Conservation (phyloP, 2,797 vertebrate genomes). For the Fistularia tabacaria region DNA sequence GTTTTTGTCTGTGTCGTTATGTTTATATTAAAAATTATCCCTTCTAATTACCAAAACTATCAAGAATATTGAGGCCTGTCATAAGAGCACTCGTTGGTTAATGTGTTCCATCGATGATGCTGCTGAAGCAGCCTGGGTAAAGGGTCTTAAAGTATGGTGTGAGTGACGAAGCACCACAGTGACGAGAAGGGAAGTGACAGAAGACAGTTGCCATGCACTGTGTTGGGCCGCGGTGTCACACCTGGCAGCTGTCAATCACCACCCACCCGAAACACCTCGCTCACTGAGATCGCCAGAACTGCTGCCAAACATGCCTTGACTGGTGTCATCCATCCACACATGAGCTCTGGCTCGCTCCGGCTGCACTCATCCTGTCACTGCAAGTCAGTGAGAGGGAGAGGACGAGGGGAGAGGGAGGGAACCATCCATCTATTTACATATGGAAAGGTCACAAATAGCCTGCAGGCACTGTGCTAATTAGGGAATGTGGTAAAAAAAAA, state of each 20-base stretch:
- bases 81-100: slow-evolving; percentile 32
- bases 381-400: slow-evolving; percentile 47
- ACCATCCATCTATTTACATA: slow-evolving; percentile 74
- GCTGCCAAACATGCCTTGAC: slow-evolving; percentile 74
- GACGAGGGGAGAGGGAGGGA: slow-evolving; percentile 54
- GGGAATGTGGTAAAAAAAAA: slow-evolving; percentile 66
- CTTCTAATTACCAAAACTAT: no score
- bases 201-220: slow-evolving; percentile 68
- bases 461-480: slow-evolving; percentile 81
- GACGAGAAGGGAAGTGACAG: slow-evolving; percentile 68
- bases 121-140: slow-evolving; percentile 40
- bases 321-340: slow-evolving; percentile 69
- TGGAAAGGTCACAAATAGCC: slow-evolving; percentile 82
- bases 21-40: no score
- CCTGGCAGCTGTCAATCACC: slow-evolving; percentile 78
- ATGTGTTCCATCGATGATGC: slow-evolving; percentile 43
- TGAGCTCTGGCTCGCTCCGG: slow-evolving; percentile 53
- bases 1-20: no score
- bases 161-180: slow-evolving; percentile 23
- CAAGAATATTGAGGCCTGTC: slow-evolving; percentile 26
- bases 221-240: slow-evolving; percentile 68
- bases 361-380: slow-evolving; percentile 63
- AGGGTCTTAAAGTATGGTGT: slow-evolving; percentile 33
- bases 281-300: slow-evolving; percentile 56
- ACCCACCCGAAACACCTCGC: slow-evolving; percentile 61